A percentile compares a stretch with the other conserved stretches of the same genome.
These are phyloP conservation scores for Cliona cf. orientalis DNA, from an alignment of 37 sponge, comb jelly and placozoan genomes.

Conservation along the genomic window DNA sequence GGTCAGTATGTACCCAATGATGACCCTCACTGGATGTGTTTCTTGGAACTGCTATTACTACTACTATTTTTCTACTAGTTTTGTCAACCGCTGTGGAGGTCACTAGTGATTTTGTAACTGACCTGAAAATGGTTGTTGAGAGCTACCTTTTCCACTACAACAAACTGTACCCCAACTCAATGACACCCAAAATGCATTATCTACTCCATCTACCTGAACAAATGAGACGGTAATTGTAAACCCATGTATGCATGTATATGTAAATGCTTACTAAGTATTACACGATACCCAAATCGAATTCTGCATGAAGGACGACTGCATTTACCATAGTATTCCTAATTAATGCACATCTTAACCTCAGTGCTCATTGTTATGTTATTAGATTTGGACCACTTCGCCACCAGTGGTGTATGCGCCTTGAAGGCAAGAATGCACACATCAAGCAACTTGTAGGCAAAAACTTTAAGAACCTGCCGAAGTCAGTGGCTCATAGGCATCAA, in stretches of 20 bases:
- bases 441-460: neutral
- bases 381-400: too few relatives aligned
- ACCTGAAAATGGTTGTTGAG: neutral
- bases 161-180: neutral
- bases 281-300: neutral
- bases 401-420: too few relatives aligned
- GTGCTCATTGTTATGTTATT: too few relatives aligned
- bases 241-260: neutral
- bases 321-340: neutral
- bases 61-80: too few relatives aligned
- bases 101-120: neutral
- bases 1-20: slow-evolving; percentile 14
- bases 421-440: neutral
- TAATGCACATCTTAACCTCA: too few relatives aligned
- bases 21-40: slow-evolving; percentile 34
- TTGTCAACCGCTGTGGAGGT: neutral
- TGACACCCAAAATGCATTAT: slow-evolving; percentile 7
- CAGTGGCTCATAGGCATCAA: neutral
- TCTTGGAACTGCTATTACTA: slow-evolving; percentile 3
- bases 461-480: neutral
- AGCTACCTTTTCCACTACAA: neutral
- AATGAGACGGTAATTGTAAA: neutral
- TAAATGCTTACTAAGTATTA: too few relatives aligned
- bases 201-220: slow-evolving; percentile 5
- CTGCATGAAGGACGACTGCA: neutral